phyloP scores from a whole-genome alignment of 2,888 invertebrate genomes.

The Polyommatus icarus region DNA sequence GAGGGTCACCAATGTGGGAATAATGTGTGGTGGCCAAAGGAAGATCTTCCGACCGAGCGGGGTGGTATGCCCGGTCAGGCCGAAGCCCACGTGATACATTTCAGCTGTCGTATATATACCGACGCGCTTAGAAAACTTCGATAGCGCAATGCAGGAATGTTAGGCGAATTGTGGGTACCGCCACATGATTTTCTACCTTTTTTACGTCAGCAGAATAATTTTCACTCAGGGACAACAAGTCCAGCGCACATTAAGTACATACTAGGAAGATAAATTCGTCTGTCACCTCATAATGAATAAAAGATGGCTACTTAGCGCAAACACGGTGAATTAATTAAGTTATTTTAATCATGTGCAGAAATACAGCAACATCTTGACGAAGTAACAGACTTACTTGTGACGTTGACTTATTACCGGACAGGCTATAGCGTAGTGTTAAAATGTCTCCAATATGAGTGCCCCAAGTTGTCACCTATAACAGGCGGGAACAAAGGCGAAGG shows the following conservation, averaged over 20 bases:
- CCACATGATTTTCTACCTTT: background rate
- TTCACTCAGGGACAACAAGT: background rate
- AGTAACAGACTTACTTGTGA: background rate
- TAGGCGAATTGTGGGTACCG: no score
- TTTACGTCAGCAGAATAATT: background rate
- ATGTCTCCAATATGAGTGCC: background rate
- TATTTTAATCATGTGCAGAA: conserved; percentile 26
- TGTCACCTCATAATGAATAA: conserved; percentile 22
- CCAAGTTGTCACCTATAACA: background rate
- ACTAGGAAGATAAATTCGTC: conserved; percentile 17
- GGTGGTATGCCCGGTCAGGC: no score
- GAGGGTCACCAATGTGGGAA: no score
- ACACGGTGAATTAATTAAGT: conserved; percentile 21
- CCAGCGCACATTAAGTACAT: background rate
- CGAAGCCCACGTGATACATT: no score
- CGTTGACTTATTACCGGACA: background rate
- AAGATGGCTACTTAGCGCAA: conserved; percentile 17
- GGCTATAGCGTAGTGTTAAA: background rate
- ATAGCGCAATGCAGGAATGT: no score
- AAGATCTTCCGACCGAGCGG: no score
- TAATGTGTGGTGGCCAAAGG: no score
- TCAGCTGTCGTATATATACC: no score
- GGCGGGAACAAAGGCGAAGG: background rate
- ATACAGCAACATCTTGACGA: conserved; percentile 23
- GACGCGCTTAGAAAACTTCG: no score